Evolutionary conservation across 2,797 vertebrate species (phyloP).

Genomic region (Chloroceryle amazona): DNA sequence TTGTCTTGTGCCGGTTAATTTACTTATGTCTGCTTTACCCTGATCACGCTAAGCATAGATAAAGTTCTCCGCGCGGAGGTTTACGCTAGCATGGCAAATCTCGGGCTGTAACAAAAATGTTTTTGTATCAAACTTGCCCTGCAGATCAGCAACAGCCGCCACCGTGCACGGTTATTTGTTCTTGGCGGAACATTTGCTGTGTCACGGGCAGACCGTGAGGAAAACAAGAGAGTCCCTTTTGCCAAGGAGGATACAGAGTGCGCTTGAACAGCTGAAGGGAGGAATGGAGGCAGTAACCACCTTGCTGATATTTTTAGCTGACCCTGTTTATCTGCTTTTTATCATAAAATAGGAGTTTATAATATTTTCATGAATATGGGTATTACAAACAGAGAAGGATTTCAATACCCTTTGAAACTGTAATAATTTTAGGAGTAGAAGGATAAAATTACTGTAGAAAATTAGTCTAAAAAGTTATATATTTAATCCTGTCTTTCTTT

Average conservation of each 20-base stretch:
- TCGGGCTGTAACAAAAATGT: background rate
- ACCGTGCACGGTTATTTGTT: background rate
- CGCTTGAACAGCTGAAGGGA: background rate
- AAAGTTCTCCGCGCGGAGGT: constrained; percentile 26
- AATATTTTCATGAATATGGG: background rate
- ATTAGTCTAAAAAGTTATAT: background rate
- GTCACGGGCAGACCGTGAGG: background rate
- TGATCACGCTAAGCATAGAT: background rate
- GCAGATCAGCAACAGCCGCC: background rate
- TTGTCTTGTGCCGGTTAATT: constrained; percentile 15
- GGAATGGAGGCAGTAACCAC: background rate
- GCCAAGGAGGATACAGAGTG: background rate
- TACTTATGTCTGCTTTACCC: constrained; percentile 11
- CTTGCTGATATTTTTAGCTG: background rate
- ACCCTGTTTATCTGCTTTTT: background rate
- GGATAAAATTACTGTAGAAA: background rate
- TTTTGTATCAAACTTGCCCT: background rate
- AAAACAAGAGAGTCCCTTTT: background rate
- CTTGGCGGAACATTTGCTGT: background rate
- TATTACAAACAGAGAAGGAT: background rate
- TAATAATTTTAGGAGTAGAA: background rate
- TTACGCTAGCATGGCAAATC: background rate
- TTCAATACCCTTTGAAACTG: background rate
- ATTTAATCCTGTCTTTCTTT: background rate
- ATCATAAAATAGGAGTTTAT: background rate